Percentiles rank a stretch among this genome's conserved stretches.
These are phyloP conservation scores for Cephalotes varians DNA, from an alignment of 2,888 invertebrate genomes.

Conservation along the genomic window DNA sequence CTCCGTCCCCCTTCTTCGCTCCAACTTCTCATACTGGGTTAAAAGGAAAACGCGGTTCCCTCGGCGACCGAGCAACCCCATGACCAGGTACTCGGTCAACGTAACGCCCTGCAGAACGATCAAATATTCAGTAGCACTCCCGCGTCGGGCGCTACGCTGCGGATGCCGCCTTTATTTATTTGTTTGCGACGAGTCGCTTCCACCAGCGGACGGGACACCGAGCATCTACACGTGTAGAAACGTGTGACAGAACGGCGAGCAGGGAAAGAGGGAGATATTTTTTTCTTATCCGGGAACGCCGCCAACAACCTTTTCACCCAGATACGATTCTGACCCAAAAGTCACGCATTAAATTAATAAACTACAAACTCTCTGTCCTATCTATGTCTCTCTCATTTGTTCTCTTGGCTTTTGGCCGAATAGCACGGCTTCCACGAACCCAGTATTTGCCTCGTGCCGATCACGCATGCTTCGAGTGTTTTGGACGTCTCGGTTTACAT, in stretches of 20 bases:
- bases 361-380: slow-evolving; percentile 76
- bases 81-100: slow-evolving; percentile 71
- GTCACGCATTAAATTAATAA: slow-evolving; percentile 84
- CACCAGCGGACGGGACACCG: slow-evolving; percentile 25
- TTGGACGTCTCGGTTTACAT: slow-evolving; percentile 29
- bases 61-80: slow-evolving; percentile 51
- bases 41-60: slow-evolving; percentile 42
- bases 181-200: slow-evolving; percentile 73
- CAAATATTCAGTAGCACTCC: slow-evolving; percentile 74
- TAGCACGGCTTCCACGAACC: slow-evolving; percentile 78
- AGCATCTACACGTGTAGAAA: slow-evolving; percentile 32
- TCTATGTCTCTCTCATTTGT: slow-evolving; percentile 51
- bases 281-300: slow-evolving; percentile 75
- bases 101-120: slow-evolving; percentile 70
- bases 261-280: slow-evolving; percentile 48
- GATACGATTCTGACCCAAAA: slow-evolving; percentile 83
- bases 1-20: slow-evolving; percentile 31
- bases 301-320: slow-evolving; percentile 77
- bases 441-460: slow-evolving; percentile 75
- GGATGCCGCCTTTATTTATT: slow-evolving; percentile 77
- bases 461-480: slow-evolving; percentile 60
- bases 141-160: slow-evolving; percentile 39
- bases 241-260: slow-evolving; percentile 38
- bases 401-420: slow-evolving; percentile 83
- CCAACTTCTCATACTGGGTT: slow-evolving; percentile 58